phyloP scores from a whole-genome alignment of 2,888 invertebrate genomes.

The Cylindroiulus punctatus region DNA sequence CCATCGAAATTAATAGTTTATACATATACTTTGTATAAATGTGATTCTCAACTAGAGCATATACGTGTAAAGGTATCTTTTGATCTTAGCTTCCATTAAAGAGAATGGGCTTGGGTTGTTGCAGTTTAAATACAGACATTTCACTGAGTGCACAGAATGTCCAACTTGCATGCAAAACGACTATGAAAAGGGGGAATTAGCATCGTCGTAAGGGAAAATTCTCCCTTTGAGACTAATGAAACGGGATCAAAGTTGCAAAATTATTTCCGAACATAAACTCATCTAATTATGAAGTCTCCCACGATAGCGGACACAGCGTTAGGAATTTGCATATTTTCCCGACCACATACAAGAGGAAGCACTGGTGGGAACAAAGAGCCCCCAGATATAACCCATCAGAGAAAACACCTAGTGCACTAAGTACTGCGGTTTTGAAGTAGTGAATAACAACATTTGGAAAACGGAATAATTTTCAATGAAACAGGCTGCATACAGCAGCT shows the following conservation, averaged over 20 bases:
- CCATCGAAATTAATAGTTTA: not conserved
- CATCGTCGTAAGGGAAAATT: not conserved
- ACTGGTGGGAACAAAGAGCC: not conserved
- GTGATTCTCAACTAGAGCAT: not conserved
- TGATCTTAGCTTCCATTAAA: not conserved
- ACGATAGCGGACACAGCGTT: not conserved
- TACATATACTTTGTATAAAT: not conserved
- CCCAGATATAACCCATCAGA: not conserved
- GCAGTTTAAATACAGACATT: too few species aligned
- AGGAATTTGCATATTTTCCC: conserved; percentile 2
- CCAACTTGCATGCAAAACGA: not conserved
- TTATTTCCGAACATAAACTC: conserved; percentile 13
- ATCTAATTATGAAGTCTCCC: not conserved
- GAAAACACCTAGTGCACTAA: conserved; percentile 6
- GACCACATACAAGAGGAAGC: not conserved
- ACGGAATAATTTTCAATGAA: not conserved
- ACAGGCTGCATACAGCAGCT: not conserved
- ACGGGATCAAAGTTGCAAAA: conserved; percentile 12
- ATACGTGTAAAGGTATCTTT: not conserved
- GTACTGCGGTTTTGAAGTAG: not conserved
- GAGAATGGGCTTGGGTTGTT: not conserved
- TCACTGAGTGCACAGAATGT: not conserved
- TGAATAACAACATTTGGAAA: not conserved
- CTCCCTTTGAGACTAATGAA: conserved; percentile 48
- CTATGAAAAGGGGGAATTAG: conserved; percentile 8